A percentile compares a stretch with the other conserved stretches of the same genome.
Conservation (phyloP, 2,797 vertebrate genomes). For the Threskiornis aethiopicus region DNA sequence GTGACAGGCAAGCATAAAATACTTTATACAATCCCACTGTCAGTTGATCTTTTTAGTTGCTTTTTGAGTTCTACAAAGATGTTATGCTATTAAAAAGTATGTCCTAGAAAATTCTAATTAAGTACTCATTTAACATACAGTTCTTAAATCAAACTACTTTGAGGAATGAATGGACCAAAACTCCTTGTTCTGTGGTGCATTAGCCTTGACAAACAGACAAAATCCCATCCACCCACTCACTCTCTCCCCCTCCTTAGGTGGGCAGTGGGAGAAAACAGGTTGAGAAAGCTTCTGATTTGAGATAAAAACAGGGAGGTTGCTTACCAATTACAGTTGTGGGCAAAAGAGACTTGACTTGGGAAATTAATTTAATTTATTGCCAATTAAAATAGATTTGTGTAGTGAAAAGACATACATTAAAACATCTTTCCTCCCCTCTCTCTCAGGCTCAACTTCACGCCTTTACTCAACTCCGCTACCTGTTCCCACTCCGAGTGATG, state of each 20-base stretch:
- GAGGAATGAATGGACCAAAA: neutral
- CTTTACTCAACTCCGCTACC: neutral
- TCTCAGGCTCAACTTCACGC: neutral
- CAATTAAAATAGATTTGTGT: neutral
- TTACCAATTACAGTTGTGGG: neutral
- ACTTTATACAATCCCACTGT: neutral
- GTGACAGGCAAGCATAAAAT: neutral
- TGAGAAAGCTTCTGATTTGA: neutral
- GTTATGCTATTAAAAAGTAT: neutral
- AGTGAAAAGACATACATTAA: neutral
- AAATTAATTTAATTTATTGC: neutral
- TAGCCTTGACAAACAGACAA: neutral
- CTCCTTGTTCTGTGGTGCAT: neutral
- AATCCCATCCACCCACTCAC: neutral
- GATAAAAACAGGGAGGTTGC: neutral
- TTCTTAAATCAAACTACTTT: neutral
- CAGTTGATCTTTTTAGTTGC: neutral
- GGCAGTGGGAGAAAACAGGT: neutral
- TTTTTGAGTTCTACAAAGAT: neutral
- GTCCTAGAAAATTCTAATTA: neutral
- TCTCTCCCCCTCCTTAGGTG: neutral
- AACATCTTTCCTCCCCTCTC: neutral
- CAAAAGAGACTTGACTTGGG: neutral
- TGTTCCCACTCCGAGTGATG: neutral
- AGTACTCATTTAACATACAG: neutral